A percentile compares a stretch with the other conserved stretches of the same genome.
Evolutionary conservation across 2,888 invertebrate species (phyloP).

Genomic region (Harmothoe impar): DNA sequence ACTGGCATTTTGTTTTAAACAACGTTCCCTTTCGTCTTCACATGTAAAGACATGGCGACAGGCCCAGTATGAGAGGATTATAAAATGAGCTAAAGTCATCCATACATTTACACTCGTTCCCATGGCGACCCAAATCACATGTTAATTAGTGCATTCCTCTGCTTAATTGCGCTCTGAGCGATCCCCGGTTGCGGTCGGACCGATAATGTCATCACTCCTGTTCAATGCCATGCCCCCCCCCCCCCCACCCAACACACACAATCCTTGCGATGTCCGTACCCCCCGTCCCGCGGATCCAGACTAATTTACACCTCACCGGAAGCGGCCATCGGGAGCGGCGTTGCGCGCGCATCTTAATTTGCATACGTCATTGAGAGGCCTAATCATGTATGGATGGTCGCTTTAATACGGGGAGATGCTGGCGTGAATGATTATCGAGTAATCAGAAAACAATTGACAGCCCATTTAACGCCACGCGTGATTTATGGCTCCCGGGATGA

Average conservation of each 20-base stretch:
- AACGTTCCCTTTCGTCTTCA: no score
- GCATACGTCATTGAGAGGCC: conserved; percentile 44
- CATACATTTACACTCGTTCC: not conserved
- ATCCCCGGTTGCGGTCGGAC: not conserved
- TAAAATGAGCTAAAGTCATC: not conserved
- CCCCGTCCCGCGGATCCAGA: not conserved
- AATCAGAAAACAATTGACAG: conserved; percentile 62
- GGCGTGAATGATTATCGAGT: conserved; percentile 57
- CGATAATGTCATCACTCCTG: conserved; percentile 37
- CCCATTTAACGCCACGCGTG: conserved; percentile 56
- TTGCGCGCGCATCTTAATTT: conserved; percentile 52
- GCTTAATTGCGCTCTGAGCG: conserved; percentile 29
- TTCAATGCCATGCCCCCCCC: not conserved
- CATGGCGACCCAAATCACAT: conserved; percentile 33
- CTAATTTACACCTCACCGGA: conserved; percentile 54
- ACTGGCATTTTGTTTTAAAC: no score
- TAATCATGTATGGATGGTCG: not conserved
- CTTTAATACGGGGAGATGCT: not conserved
- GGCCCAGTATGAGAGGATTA: not conserved
- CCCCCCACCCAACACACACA: not conserved
- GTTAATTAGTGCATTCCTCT: conserved; percentile 33
- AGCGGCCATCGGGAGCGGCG: conserved; percentile 4
- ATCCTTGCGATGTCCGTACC: not conserved
- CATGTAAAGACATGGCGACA: not conserved
- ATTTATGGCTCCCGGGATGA: conserved; percentile 34